Base-by-base conservation (phyloP, 2,113 vertebrate species). In the Turnix velox region DNA sequence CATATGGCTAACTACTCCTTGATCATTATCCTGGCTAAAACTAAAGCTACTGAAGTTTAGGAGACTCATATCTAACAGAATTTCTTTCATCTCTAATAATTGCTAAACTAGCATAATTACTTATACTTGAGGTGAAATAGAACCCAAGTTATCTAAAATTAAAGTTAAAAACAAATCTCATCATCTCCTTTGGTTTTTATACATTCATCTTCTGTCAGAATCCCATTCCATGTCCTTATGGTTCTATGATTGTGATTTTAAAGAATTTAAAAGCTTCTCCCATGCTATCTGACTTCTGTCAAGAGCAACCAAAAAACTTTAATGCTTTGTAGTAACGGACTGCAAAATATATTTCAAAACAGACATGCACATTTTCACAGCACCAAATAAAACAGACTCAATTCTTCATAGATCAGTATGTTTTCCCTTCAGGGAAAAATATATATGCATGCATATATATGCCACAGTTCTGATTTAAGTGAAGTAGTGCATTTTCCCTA, bases 81-180 rank as follows among this genome's bases (percentile, higher is more conserved):
- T 96, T 97, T 97, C 97, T 98, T 98, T 98, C 97, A 98, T 98
- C 97, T 98, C 96, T 97, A 97, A 98, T 97, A 97, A 98, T 96
- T 97, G 97, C 97, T 98, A 98, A 98, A 97, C 95, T 97, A 96
- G 97, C 97, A 97, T 98, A 98, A 98, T 98, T 97, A 97, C 97
- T 96, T 51, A 93, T 88, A 97, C 94, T 96, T 96, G 96, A 96
- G 92, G 92, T 97, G 82, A 92, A 97, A 96, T 90, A 87, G 93
- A 96, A 94, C 76, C 61, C 85, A 91, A 93, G 90, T 69, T 95
- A 88, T 96, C 88, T 96, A 96, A 97, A 98, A 97, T 97, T 96
- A 95, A 96, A 93, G 57, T 91, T 91, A 37, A 94, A 96, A 96
- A 89, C 93, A 97, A 97, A 94, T 45, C 77, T 63, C 49, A 92